These are phyloP conservation scores for Palythoa heliodiscus DNA, from an alignment of 92 coral and sea anemone species.

Conservation along the genomic window DNA sequence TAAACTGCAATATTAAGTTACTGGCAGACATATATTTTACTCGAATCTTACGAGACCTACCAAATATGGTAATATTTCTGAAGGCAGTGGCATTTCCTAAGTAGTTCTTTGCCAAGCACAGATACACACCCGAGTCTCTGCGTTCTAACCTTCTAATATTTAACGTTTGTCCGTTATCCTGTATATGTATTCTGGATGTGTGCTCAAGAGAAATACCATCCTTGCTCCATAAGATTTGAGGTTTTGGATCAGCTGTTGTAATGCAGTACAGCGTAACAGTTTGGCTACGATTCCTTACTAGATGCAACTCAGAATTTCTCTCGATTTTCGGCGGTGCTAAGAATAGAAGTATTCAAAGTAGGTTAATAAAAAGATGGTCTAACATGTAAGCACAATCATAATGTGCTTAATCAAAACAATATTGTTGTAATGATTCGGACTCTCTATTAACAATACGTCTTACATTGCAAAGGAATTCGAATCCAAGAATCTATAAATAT, in stretches of 20 bases:
- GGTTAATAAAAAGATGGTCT: background rate
- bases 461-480: too few species aligned
- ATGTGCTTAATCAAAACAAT: background rate
- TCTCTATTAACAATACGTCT: background rate
- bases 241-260: background rate
- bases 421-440: background rate
- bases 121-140: background rate
- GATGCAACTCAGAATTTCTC: background rate
- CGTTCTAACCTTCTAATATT: background rate
- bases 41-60: background rate
- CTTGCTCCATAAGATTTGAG: background rate
- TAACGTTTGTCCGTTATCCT: background rate
- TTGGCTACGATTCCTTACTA: background rate
- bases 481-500: too few species aligned
- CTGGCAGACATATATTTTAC: too few species aligned
- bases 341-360: background rate
- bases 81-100: conserved; percentile 12
- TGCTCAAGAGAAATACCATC: background rate
- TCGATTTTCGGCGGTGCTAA: conserved; percentile 2
- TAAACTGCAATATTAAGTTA: too few species aligned
- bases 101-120: background rate
- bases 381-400: background rate
- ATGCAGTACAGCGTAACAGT: background rate
- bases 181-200: background rate
- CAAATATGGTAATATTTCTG: conserved; percentile 8